Evolutionary conservation across 35 echinoderm and acorn worm species (phyloP).

Genomic region (Holothuria glaberrima): DNA sequence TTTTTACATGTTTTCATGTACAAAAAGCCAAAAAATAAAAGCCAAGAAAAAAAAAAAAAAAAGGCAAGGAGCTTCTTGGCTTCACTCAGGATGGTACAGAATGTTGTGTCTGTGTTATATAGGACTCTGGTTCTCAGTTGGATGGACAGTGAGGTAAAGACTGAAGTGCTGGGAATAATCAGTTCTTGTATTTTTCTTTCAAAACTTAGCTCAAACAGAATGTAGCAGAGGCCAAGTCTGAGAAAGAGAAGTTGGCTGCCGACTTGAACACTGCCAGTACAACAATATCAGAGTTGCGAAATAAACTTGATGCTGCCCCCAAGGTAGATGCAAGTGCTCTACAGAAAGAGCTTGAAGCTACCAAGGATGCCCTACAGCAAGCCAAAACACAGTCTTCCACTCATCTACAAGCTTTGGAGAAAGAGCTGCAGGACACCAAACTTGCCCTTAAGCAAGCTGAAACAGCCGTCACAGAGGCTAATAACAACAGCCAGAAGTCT

Average conservation of each 20-base stretch:
- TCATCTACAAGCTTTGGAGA: constrained; percentile 9
- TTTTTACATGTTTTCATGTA: no score
- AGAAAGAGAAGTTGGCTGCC: constrained; percentile 54
- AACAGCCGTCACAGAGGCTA: constrained; percentile 34
- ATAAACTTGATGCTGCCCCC: background rate
- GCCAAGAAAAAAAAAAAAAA: no score
- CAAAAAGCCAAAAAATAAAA: no score
- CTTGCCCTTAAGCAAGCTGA: background rate
- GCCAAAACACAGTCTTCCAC: constrained; percentile 28
- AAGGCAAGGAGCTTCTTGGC: no score
- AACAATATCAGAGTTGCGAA: constrained; percentile 21
- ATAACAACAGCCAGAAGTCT: constrained; percentile 5
- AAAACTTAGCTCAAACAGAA: constrained; percentile 65
- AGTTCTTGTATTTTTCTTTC: constrained; percentile 21
- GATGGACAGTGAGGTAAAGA: no score
- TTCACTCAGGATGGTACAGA: no score
- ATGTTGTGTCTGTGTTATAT: background rate
- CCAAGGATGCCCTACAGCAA: constrained; percentile 50
- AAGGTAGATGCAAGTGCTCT: constrained; percentile 14
- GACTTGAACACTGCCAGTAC: constrained; percentile 69
- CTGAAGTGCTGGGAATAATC: background rate
- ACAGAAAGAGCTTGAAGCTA: constrained; percentile 58
- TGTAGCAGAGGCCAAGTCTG: constrained; percentile 33
- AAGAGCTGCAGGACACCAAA: constrained; percentile 22
- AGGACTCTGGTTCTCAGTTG: background rate